Conservation (phyloP, 2,797 vertebrate genomes). For the Pelochelys cantorii region DNA sequence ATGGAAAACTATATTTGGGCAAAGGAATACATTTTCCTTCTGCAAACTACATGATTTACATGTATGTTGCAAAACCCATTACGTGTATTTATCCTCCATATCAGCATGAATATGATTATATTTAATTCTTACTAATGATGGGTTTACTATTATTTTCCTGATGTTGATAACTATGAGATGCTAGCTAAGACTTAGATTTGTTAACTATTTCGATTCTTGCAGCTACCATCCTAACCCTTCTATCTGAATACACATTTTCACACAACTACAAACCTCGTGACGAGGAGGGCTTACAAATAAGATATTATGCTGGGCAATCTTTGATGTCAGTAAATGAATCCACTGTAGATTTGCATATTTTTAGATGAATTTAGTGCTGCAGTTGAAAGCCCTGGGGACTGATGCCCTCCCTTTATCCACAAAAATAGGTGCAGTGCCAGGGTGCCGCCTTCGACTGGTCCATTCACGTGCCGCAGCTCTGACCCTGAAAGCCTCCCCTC, state of each 20-base stretch:
- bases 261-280: neutral
- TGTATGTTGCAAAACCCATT: neutral
- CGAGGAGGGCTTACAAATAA: neutral
- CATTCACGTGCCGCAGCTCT: neutral
- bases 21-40: neutral
- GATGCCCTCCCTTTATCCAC: neutral
- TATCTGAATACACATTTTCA: neutral
- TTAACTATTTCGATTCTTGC: neutral
- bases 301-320: neutral
- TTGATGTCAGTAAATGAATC: fast-evolving
- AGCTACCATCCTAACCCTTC: neutral
- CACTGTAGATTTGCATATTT: neutral
- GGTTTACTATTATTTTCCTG: fast-evolving
- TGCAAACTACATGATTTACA: neutral
- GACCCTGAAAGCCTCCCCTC: neutral
- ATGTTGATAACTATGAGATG: fast-evolving
- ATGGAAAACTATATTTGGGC: neutral
- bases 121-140: neutral
- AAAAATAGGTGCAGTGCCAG: neutral
- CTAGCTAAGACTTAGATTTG: neutral
- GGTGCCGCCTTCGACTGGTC: neutral
- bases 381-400: neutral
- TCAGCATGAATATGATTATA: fast-evolving
- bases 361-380: neutral
- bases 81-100: neutral